These are phyloP conservation scores for Melieria crassipennis DNA, from an alignment of 2,888 invertebrate genomes.

Conservation along the genomic window DNA sequence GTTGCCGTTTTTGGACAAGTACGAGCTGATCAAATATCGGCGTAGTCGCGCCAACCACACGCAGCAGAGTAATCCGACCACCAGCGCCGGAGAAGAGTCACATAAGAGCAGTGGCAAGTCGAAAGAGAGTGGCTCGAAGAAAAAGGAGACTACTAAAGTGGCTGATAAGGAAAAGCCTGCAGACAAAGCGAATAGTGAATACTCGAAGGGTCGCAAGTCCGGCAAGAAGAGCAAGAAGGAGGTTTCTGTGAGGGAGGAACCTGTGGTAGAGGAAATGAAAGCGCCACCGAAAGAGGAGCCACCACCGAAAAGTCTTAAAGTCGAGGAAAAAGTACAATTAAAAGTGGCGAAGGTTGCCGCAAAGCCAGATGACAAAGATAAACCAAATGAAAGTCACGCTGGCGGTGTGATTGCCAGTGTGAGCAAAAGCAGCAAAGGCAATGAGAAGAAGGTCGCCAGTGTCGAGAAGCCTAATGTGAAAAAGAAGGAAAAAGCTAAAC, in stretches of 20 bases:
- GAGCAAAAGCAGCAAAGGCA: constrained; percentile 41
- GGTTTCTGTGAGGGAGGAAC: constrained; percentile 18
- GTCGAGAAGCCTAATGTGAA: constrained; percentile 39
- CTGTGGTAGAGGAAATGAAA: constrained; percentile 37
- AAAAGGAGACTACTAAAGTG: constrained; percentile 31
- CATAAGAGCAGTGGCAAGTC: constrained; percentile 43
- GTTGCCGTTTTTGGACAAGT: constrained; percentile 68
- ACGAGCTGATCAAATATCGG: constrained; percentile 72
- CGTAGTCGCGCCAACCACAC: constrained; percentile 67
- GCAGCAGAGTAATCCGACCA: constrained; percentile 52
- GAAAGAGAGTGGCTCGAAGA: constrained; percentile 49
- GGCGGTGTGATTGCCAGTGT: not conserved
- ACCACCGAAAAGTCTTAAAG: constrained; percentile 30
- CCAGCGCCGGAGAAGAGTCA: constrained; percentile 56
- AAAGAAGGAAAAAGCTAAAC: constrained; percentile 46
- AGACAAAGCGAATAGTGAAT: constrained; percentile 31
- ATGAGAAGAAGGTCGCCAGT: constrained; percentile 47
- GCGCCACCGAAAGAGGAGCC: constrained; percentile 11
- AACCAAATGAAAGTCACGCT: not conserved
- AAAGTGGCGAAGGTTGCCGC: constrained; percentile 1
- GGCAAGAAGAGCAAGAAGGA: constrained; percentile 24
- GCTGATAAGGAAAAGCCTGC: constrained; percentile 21
- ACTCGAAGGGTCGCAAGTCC: constrained; percentile 20
- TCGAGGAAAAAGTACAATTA: constrained; percentile 34
- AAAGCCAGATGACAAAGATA: not conserved